Conservation (phyloP, 2,113 vertebrate genomes). For the Sinocyclocheilus maitianheensis region DNA sequence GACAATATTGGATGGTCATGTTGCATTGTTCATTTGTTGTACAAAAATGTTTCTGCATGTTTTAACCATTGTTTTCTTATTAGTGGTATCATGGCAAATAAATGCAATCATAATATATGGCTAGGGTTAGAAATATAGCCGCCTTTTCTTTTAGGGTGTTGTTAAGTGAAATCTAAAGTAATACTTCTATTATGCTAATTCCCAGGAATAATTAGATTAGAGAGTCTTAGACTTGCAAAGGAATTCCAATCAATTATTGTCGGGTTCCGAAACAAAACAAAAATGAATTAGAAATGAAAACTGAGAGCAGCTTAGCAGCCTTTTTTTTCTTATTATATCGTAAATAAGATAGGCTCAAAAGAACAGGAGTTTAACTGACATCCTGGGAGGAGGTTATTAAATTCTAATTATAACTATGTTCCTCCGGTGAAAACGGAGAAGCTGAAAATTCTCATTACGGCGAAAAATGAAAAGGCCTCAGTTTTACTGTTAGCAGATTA, state of each 20-base stretch:
- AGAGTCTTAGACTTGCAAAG: constrained; percentile 8
- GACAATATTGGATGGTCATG: constrained; percentile 11
- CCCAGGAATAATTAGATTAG: constrained; percentile 50
- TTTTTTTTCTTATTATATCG: constrained; percentile 39
- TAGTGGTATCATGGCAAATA: constrained; percentile 23
- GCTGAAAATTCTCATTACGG: constrained; percentile 30
- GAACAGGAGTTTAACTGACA: constrained; percentile 36
- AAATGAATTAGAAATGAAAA: constrained; percentile 42
- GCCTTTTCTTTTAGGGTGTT: constrained; percentile 26
- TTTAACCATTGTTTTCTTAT: constrained; percentile 18
- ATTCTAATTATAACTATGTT: constrained; percentile 34
- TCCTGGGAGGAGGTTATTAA: constrained; percentile 42
- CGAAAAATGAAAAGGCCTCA: constrained; percentile 18
- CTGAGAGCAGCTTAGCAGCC: constrained; percentile 16
- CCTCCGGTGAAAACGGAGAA: not conserved
- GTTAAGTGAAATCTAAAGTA: constrained; percentile 50
- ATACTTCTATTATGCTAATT: constrained; percentile 52
- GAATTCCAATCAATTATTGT: constrained; percentile 43
- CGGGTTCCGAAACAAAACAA: constrained; percentile 32
- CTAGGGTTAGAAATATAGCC: constrained; percentile 8
- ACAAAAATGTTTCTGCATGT: constrained; percentile 38
- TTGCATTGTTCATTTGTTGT: constrained; percentile 41
- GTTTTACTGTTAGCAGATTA: constrained; percentile 6
- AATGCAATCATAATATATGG: constrained; percentile 14
- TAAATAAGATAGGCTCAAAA: constrained; percentile 41